Percentiles rank a stretch among this genome's conserved stretches.
These are phyloP conservation scores for Brassicogethes aeneus DNA, from an alignment of 2,888 invertebrate species.

Conservation along the genomic window DNA sequence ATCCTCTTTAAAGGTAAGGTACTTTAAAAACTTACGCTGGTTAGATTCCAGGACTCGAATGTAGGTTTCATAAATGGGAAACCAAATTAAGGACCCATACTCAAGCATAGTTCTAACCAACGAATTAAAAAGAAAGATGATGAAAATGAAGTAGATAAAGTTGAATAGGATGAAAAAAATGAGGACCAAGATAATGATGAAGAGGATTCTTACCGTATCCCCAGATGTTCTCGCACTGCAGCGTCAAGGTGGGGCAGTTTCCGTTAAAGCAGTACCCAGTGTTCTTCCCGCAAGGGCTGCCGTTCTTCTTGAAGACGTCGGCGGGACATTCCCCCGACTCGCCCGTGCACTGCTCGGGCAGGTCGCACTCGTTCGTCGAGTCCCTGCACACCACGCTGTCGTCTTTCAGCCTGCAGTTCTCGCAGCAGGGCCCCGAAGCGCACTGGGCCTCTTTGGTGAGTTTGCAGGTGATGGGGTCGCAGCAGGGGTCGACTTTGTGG, in stretches of 20 bases:
- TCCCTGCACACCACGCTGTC: conserved; percentile 77
- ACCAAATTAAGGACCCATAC: too few relatives aligned
- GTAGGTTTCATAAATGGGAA: too few relatives aligned
- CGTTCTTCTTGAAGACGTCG: conserved; percentile 89
- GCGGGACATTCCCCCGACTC: conserved; percentile 79
- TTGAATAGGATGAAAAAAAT: too few relatives aligned
- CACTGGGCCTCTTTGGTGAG: conserved; percentile 91
- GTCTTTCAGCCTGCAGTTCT: conserved; percentile 68
- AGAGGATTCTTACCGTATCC: conserved; percentile 57
- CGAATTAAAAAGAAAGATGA: too few relatives aligned
- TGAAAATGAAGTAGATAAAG: too few relatives aligned
- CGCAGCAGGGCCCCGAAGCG: conserved; percentile 86
- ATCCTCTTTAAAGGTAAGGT: too few relatives aligned
- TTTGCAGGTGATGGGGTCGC: conserved; percentile 95
- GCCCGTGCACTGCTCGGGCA: conserved; percentile 91
- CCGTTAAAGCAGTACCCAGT: conserved; percentile 88
- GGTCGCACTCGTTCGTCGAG: conserved; percentile 86
- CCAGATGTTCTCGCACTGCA: conserved; percentile 92
- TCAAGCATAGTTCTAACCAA: too few relatives aligned
- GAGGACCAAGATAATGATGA: too few relatives aligned
- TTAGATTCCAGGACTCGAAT: too few relatives aligned
- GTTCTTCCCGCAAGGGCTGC: conserved; percentile 66
- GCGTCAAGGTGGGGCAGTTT: conserved; percentile 75
- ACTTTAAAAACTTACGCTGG: too few relatives aligned
- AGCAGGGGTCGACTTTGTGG: conserved; percentile 82